phyloP scores from a whole-genome alignment of 2,113 vertebrate species.

The Cheilinus undulatus region DNA sequence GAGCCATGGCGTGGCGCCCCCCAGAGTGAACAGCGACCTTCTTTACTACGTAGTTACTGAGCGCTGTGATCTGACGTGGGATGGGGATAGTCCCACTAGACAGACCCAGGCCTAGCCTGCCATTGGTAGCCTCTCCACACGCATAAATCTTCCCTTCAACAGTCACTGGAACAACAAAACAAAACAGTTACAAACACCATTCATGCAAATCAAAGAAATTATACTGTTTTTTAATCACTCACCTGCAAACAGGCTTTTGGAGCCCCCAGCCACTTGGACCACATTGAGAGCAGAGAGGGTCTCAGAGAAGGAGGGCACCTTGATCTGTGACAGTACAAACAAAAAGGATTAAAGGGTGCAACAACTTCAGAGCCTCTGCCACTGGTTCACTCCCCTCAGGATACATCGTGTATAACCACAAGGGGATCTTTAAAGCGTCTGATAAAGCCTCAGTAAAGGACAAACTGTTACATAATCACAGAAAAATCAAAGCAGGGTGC shows the following conservation, averaged over 20 bases:
- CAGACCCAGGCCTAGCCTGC: conserved; percentile 93
- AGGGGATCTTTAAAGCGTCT: background rate
- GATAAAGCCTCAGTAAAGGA: background rate
- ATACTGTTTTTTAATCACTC: conserved; percentile 3
- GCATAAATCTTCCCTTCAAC: conserved; percentile 98
- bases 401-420: too few relatives aligned
- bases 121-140: conserved; percentile 97
- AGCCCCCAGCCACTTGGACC: conserved; percentile 97
- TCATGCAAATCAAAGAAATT: background rate
- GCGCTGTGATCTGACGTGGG: conserved; percentile 94
- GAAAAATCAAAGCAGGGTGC: too few relatives aligned
- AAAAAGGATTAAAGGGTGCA: conserved; percentile 11
- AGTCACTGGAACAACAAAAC: conserved; percentile 85
- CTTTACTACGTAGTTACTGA: conserved; percentile 98
- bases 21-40: conserved; percentile 99
- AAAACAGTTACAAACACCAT: background rate
- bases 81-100: conserved; percentile 97
- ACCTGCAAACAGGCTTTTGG: conserved; percentile 99
- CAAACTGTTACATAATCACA: too few relatives aligned
- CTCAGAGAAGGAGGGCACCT: conserved; percentile 97
- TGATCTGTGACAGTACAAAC: conserved; percentile 83
- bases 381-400: background rate
- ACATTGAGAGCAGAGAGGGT: conserved; percentile 96
- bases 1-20: conserved; percentile 96
- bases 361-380: background rate